Base-by-base conservation (phyloP, 2,113 vertebrate genomes). In the Gopherus flavomarginatus region DNA sequence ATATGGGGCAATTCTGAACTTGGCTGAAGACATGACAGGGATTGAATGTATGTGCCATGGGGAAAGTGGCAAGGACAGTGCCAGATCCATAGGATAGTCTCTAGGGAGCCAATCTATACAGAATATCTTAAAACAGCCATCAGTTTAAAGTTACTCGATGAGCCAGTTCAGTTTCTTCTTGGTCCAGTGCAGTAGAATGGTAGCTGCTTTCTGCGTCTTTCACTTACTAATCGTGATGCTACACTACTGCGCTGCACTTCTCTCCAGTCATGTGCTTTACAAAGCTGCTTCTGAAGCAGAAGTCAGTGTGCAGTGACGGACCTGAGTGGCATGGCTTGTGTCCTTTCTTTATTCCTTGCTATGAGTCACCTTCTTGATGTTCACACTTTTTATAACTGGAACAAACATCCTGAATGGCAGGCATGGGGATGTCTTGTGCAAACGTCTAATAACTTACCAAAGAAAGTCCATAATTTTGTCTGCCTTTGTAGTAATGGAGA, bases 361-460 rank as follows among this genome's bases (percentile, higher is more conserved):
- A 1, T 22, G 50, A 7, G 5, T 69, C 75, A 14, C 50, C 16
- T 1, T 56, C 59, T 27, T 78, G 42, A 78, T 47, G 7, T 42
- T 78, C 42, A 78, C 6, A 4, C 83, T 3, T 35, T 24, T 54
- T 44, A 8, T 26, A 26, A 5, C 21, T 22, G 5, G 42, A 50
- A 16, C 49, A 35, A 85, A n/a, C 4, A 5, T 38, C 62, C 62
- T 52, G 16, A 22, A 38, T 85, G 35, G n/a, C 50, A 17, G n/a
- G 22, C 35, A 27, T 1, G 14, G 62, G 22, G 24, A 13, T 29
- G 24, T 69, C 89, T 77, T 86, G 49, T 29, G 54, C 6, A 13
- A 47, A 38, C 2, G 3, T 69, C n/a, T 19, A 10, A 31, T 3
- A 1, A 6, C 72, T 79, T 90, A 78, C 1, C 0, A 0, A 83